Conservation (phyloP, 1,140 invertebrate genomes). For the Zaprionus gabonicus region DNA sequence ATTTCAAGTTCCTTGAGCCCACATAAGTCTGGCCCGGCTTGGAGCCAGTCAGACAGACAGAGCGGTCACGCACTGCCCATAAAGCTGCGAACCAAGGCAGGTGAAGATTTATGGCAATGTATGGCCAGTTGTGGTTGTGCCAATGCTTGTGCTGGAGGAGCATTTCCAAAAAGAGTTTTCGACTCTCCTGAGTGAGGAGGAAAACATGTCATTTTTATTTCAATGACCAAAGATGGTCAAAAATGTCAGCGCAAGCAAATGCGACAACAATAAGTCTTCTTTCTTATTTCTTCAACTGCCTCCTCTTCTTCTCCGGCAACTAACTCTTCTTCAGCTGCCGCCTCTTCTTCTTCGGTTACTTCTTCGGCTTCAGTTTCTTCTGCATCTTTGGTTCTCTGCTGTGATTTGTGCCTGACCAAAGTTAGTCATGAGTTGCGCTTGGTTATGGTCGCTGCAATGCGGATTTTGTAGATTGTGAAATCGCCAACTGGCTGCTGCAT, state of each 20-base stretch:
- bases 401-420: slow-evolving; percentile 74
- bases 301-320: background rate
- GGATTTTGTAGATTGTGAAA: slow-evolving; percentile 49
- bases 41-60: slow-evolving; percentile 4
- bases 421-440: slow-evolving; percentile 31
- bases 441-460: slow-evolving; percentile 43
- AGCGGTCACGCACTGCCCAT: slow-evolving; percentile 65
- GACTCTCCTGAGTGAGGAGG: slow-evolving; percentile 54
- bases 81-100: slow-evolving; percentile 48
- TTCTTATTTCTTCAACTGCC: slow-evolving; percentile 14
- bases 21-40: slow-evolving; percentile 59
- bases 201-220: slow-evolving; percentile 82
- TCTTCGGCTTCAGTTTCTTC: slow-evolving; percentile 7
- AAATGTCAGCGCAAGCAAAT: slow-evolving; percentile 60
- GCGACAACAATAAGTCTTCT: slow-evolving; percentile 46
- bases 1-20: slow-evolving; percentile 81
- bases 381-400: slow-evolving; percentile 59
- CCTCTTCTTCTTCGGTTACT: background rate
- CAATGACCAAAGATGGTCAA: slow-evolving; percentile 75
- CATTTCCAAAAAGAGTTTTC: slow-evolving; percentile 68
- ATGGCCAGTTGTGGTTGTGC: slow-evolving; percentile 11
- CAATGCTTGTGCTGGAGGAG: slow-evolving; percentile 15
- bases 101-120: slow-evolving; percentile 71
- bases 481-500: background rate
- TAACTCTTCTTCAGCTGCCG: background rate